Conservation (phyloP, 2,113 vertebrate genomes). For the Equus przewalskii region DNA sequence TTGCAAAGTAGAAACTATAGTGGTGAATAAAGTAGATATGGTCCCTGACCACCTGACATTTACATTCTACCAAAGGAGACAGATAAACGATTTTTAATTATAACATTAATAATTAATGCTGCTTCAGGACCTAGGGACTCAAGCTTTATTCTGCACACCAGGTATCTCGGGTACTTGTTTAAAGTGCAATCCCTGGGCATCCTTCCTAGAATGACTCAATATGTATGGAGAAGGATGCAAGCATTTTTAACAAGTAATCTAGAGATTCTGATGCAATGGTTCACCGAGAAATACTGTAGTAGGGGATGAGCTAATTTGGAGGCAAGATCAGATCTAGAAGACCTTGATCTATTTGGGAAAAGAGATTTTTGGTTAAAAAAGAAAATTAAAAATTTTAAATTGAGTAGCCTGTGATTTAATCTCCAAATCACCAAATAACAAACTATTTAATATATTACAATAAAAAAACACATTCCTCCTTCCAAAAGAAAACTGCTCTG, state of each 20-base stretch:
- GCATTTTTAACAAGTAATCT: conserved; percentile 46
- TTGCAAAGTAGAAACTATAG: conserved; percentile 9
- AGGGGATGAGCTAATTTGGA: conserved; percentile 9
- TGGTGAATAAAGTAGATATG: background rate
- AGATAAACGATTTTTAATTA: conserved; percentile 4
- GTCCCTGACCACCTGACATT: background rate
- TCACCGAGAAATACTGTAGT: conserved; percentile 7
- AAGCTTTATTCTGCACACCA: background rate
- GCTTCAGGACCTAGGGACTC: conserved; percentile 19
- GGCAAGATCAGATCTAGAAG: conserved; percentile 1
- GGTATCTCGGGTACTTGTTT: background rate
- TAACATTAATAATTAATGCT: conserved; percentile 37
- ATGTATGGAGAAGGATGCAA: background rate
- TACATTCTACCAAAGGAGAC: conserved; percentile 4
- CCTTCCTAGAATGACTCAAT: background rate
- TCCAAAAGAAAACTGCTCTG: background rate
- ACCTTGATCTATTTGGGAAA: conserved; percentile 4
- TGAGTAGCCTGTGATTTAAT: background rate
- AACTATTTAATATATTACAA: conserved; percentile 7
- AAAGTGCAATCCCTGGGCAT: conserved; percentile 32
- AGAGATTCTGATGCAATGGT: conserved; percentile 22
- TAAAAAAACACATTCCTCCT: background rate
- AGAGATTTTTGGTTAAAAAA: background rate
- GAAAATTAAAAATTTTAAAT: background rate
- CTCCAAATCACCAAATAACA: conserved; percentile 14